Evolutionary conservation across 2,888 invertebrate species (phyloP).

Genomic region (Steromphala cineraria): DNA sequence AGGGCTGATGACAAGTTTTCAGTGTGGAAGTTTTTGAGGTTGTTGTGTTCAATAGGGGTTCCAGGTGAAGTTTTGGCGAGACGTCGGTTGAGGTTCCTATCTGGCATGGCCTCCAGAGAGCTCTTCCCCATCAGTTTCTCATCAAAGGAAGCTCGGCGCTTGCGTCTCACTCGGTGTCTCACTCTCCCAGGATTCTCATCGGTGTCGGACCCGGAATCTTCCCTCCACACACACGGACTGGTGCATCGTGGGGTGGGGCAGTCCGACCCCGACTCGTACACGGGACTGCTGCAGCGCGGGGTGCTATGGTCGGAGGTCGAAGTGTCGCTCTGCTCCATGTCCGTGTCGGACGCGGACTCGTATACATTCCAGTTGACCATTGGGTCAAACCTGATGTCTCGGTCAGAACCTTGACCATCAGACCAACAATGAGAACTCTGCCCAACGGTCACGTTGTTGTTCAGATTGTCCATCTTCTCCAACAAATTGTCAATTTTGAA

Average conservation of each 20-base stretch:
- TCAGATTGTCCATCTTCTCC: not conserved
- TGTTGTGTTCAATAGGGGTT: not conserved
- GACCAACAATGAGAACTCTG: not conserved
- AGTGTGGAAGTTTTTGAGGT: conserved; percentile 12
- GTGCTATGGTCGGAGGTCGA: not conserved
- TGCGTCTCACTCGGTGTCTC: not conserved
- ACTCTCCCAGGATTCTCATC: not conserved
- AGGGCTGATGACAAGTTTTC: conserved; percentile 12
- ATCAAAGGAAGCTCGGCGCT: conserved; percentile 3
- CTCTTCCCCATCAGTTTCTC: not conserved
- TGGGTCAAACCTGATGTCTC: not conserved
- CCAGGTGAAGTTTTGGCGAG: conserved; percentile 1
- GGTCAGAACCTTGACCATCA: not conserved
- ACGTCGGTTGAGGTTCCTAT: not conserved
- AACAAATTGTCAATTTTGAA: not conserved
- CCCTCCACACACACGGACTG: not conserved
- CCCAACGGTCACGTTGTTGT: not conserved
- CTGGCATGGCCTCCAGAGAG: not conserved
- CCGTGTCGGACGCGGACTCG: not conserved
- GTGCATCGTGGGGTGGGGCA: not conserved
- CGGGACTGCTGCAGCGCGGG: not conserved
- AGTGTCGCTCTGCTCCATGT: conserved; percentile 5
- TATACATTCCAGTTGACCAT: conserved; percentile 5
- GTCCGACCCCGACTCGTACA: not conserved
- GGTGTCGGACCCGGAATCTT: not conserved